Evolutionary conservation across 2,113 vertebrate species (phyloP), one percentile per base, ranked within the genome.

Genomic region (Collichthys lucidus): DNA sequence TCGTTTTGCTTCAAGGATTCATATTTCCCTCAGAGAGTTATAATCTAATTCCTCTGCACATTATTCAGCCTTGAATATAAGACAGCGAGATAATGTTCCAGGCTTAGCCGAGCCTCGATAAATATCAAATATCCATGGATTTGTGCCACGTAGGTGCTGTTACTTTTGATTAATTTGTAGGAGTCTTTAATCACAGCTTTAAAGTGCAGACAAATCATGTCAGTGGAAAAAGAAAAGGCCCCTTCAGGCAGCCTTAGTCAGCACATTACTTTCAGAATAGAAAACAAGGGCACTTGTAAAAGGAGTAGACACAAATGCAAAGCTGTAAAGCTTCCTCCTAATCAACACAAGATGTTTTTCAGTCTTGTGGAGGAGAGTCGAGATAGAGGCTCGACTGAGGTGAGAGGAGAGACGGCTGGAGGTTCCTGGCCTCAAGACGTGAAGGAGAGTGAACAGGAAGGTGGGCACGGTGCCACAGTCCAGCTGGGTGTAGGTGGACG

Each of bases 291-390:
- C 31, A n/a, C 82, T 88, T 81, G 59, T 68, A 84, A 83, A 78
- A 61, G n/a, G 50, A 70, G 74, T 6, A 76, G 65, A 82, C 69
- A 69, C 44, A 73, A 79, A 77, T 2, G 26, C 50, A 11, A 50
- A 47, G 68, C 82, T 80, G 67, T 75, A 64, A 86, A 55, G 69
- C 68, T 83, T 73, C 59, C 57, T 77, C 49, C 68, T 91, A 86
- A 92, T 92, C 87, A 89, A 80, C 78, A 72, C 87, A 89, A 87
- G 83, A 87, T 89, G 88, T 85, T 70, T 79, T 49, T 71, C 10
- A 6, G 49, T 49, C 62, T 66, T n/a, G 44, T 24, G 69, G 59
- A 66, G 77, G 67, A 57, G 40, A n/a, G 69, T 49, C 40, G 72
- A 83, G 60, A 74, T 52, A 29, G 35, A 67, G 69, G 67, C 76